These are phyloP conservation scores for Tetrax tetrax DNA, from an alignment of 2,113 vertebrate species.

Conservation along the genomic window DNA sequence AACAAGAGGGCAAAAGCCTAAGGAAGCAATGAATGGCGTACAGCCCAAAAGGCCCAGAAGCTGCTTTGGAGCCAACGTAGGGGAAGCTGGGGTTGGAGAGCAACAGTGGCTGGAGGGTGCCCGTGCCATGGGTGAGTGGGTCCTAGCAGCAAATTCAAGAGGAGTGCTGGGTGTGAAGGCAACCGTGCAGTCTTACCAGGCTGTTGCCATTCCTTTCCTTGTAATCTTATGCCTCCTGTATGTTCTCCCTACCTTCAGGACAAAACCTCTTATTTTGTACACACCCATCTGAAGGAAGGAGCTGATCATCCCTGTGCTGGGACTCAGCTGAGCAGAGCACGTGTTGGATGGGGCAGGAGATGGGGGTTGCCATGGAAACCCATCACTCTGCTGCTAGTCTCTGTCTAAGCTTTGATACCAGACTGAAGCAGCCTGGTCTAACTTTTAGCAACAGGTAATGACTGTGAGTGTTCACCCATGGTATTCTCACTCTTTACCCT, in stretches of 20 bases:
- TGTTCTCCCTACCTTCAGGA: fast-evolving
- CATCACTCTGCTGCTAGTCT: neutral
- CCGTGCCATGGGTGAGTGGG: fast-evolving
- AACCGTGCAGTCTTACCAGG: neutral
- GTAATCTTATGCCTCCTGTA: fast-evolving
- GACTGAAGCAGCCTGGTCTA: neutral
- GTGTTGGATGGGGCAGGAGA: neutral
- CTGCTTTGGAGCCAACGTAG: fast-evolving
- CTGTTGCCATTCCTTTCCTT: fast-evolving
- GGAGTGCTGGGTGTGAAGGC: neutral
- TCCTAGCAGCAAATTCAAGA: fast-evolving
- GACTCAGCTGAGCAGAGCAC: neutral
- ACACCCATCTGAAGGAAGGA: neutral
- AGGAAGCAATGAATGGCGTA: neutral
- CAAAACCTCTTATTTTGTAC: neutral
- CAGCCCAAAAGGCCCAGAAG: neutral
- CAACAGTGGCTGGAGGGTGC: neutral
- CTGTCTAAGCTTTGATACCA: neutral
- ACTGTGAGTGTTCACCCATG: fast-evolving
- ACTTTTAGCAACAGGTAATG: neutral
- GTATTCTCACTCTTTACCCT: neutral
- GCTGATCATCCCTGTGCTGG: neutral
- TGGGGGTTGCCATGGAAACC: neutral
- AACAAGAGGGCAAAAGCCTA: neutral
- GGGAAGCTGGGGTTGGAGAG: fast-evolving